Percentiles rank a stretch among this genome's conserved stretches.
These are phyloP conservation scores for Psammodynastes pulverulentus DNA, from an alignment of 2,113 vertebrate species.

Conservation along the genomic window DNA sequence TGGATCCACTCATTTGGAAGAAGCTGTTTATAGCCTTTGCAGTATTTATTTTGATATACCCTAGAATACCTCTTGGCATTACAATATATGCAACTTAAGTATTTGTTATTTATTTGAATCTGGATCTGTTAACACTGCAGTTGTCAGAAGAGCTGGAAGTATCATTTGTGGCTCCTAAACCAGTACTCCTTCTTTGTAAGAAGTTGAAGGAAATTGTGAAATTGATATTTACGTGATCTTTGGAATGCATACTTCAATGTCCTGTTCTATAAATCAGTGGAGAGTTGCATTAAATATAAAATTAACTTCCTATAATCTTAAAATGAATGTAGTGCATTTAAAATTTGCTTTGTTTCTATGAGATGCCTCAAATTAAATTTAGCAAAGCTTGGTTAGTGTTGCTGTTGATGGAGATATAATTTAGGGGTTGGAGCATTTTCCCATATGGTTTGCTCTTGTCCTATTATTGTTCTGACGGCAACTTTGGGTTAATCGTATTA, in stretches of 20 bases:
- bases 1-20: not conserved
- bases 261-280: not conserved
- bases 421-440: not conserved
- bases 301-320: not conserved
- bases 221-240: not conserved
- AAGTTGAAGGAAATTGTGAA: not conserved
- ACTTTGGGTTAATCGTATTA: not conserved
- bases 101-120: not conserved
- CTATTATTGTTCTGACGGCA: not conserved
- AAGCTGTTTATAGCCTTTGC: not conserved
- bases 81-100: not conserved
- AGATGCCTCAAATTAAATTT: not conserved
- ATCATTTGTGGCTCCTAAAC: not conserved
- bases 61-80: not conserved
- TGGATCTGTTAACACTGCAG: not conserved
- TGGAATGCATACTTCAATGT: not conserved
- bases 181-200: not conserved
- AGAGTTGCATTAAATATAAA: not conserved
- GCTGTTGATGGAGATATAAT: not conserved
- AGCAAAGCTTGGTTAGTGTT: not conserved
- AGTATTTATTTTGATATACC: not conserved
- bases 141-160: not conserved
- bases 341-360: not conserved
- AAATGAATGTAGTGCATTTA: not conserved
- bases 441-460: not conserved